Conservation (phyloP, 2,888 invertebrate species). For the Allacma fusca region DNA sequence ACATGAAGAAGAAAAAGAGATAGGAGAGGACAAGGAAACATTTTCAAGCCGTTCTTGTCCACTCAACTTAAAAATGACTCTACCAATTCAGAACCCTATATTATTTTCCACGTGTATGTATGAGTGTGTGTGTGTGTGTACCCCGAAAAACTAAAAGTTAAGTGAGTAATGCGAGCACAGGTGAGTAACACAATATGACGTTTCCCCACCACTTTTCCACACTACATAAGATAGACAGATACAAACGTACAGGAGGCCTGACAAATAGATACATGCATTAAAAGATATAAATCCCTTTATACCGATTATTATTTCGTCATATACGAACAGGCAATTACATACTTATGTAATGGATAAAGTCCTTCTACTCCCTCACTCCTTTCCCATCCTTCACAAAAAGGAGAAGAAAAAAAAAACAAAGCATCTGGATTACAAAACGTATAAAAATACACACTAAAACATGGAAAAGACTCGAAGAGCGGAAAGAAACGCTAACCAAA, state of each 20-base stretch:
- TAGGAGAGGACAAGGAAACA: background rate
- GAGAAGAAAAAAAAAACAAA: background rate
- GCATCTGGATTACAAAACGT: constrained; percentile 22
- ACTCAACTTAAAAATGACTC: constrained; percentile 5
- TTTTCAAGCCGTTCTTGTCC: background rate
- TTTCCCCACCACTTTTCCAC: background rate
- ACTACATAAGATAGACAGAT: background rate
- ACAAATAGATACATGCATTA: too few species aligned
- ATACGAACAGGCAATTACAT: too few species aligned
- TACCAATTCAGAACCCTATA: background rate
- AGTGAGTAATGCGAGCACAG: background rate
- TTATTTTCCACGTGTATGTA: too few species aligned
- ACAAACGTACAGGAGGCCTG: too few species aligned
- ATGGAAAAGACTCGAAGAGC: constrained; percentile 31
- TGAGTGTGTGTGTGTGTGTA: background rate
- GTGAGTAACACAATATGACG: background rate
- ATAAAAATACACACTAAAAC: constrained; percentile 4
- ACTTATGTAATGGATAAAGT: too few species aligned
- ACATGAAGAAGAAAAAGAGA: background rate
- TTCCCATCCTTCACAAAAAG: background rate
- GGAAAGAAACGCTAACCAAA: constrained; percentile 52
- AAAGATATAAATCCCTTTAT: too few species aligned
- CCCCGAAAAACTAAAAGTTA: too few species aligned
- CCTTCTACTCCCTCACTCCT: background rate
- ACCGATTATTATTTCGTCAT: too few species aligned